Evolutionary conservation across 2,113 vertebrate genomes (phyloP), one percentile per base, ranked within the genome.

Genomic region (Corythornis madagascariensis): DNA sequence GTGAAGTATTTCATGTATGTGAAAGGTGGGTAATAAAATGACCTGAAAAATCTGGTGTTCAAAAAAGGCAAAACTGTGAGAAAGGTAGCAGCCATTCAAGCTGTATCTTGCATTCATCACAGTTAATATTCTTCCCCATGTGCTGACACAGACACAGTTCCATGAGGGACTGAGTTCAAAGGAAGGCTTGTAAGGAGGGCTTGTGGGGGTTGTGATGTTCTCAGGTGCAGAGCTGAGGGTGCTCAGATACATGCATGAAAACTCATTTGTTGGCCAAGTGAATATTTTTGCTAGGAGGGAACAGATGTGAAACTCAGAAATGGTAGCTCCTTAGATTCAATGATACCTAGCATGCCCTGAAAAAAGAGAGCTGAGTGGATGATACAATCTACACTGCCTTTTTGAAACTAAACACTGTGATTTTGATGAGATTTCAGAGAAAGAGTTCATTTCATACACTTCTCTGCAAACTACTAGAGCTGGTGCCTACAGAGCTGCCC

Each of bases 171-270:
- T 64, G 29, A 40, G 25, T 19, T 67, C 13, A 47, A 83, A 81
- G 43, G 56, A 70, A 60, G 20, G 17, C 10, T 40, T 77, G 9
- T 22, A 31, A 29, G 18, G 22, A 47, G 73, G 56, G 9, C 29
- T 84, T 22, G 43, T 22, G 43, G 9, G 47, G 26, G 7, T 22
- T 70, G 52, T 0, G 0, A 3, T 1, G 0, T 11, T 50, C 40
- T 35, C 65, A 74, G 33, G 5, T 4, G 7, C 11, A 29, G 5
- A 10, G 16, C 47, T 71, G 33, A 63, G 13, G 7, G 13, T 57
- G n/a, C 67, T 88, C 70, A 53, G 59, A 52, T 16, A 4, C 9
- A 16, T 10, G 16, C 35, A 7, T 2, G 35, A 25, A 83, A 52
- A 43, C 10, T 24, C 73, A 40, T 71, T 24, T 28, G 47, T 19